These are phyloP conservation scores for Sarcophaga bullata DNA, from an alignment of 1,140 invertebrate genomes.

Conservation along the genomic window DNA sequence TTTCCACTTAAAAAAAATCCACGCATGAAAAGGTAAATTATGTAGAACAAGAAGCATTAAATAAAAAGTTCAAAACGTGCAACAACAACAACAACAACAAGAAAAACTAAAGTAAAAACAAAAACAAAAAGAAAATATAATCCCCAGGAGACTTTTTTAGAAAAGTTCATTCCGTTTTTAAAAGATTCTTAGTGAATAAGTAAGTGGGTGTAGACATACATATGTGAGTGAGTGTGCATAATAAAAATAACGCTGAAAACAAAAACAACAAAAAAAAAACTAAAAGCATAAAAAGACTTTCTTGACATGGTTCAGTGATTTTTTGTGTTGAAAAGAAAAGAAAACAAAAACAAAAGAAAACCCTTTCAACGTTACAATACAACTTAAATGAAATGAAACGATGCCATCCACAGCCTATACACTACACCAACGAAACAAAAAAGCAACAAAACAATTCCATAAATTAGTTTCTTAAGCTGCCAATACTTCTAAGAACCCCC, in stretches of 20 bases:
- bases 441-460: background rate
- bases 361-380: conserved; percentile 12
- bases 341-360: background rate
- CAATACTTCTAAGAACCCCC: background rate
- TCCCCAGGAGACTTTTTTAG: too few species aligned
- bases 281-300: background rate
- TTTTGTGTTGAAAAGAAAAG: too few species aligned
- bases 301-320: background rate
- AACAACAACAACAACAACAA: too few species aligned
- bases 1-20: background rate
- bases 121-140: too few species aligned
- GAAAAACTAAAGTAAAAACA: background rate
- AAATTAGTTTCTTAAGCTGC: background rate
- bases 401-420: too few species aligned
- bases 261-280: too few species aligned
- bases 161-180: background rate
- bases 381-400: too few species aligned
- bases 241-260: background rate
- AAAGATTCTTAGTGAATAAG: background rate
- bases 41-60: too few species aligned
- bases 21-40: too few species aligned
- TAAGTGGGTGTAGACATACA: background rate
- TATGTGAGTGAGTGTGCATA: background rate
- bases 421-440: too few species aligned
- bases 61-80: too few species aligned